Evolutionary conservation across 2,888 invertebrate species (phyloP).

Genomic region (Pycnomerus fuliginosus): DNA sequence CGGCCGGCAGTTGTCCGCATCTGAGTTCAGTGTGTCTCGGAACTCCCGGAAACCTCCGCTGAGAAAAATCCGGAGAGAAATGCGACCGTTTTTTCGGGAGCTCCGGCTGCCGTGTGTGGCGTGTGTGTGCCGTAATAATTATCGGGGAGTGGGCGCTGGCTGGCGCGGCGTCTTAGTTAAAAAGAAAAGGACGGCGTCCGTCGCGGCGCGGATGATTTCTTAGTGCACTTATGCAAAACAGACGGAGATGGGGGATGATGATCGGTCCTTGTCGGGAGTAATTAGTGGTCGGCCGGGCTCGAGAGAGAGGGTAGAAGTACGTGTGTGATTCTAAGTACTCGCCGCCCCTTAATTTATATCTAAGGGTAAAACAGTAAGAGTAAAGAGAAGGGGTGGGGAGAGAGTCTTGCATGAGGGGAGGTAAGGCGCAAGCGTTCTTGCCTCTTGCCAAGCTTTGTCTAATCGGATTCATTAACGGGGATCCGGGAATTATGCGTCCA

Average conservation of each 20-base stretch:
- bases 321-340: slow-evolving; percentile 55
- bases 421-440: slow-evolving; percentile 53
- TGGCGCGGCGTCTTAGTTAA: slow-evolving; percentile 23
- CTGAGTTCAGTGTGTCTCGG: slow-evolving; percentile 21
- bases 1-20: slow-evolving; percentile 20
- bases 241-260: slow-evolving; percentile 25
- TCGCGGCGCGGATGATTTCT: slow-evolving; percentile 43
- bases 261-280: slow-evolving; percentile 47
- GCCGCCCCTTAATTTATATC: slow-evolving; percentile 56
- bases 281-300: slow-evolving; percentile 52
- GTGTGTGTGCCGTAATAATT: slow-evolving; percentile 1
- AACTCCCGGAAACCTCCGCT: slow-evolving; percentile 19
- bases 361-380: slow-evolving; percentile 55
- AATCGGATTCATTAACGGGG: slow-evolving; percentile 63
- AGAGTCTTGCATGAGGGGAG: slow-evolving; percentile 43
- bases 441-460: slow-evolving; percentile 55
- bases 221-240: slow-evolving; percentile 52
- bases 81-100: slow-evolving; percentile 1
- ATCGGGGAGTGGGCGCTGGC: slow-evolving; percentile 1
- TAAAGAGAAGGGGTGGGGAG: slow-evolving; percentile 43
- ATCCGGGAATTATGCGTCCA: slow-evolving; percentile 59
- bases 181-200: slow-evolving; percentile 45
- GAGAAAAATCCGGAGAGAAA: slow-evolving; percentile 5
- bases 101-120: slow-evolving; percentile 3
- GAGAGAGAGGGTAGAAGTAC: slow-evolving; percentile 47